Conservation (phyloP, 2,797 vertebrate genomes). For the Neosalanx taihuensis region DNA sequence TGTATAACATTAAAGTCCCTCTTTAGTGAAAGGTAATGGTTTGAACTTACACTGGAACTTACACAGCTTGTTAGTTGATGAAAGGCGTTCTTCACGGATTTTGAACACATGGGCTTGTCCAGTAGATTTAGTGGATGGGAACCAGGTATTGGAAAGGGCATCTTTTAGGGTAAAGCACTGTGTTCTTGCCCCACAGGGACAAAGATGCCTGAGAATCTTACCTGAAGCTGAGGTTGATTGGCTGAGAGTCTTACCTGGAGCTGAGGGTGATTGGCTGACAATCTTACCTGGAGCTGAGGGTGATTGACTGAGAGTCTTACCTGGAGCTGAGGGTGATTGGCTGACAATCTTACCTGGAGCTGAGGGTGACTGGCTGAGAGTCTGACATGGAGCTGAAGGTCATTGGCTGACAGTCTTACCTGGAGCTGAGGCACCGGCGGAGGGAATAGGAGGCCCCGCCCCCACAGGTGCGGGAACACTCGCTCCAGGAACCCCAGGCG, state of each 20-base stretch:
- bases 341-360: too few relatives aligned
- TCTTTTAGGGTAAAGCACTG: too few relatives aligned
- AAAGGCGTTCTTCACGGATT: not conserved
- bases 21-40: constrained; percentile 30
- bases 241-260: too few relatives aligned
- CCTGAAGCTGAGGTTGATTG: too few relatives aligned
- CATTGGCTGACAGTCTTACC: constrained; percentile 70
- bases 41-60: not conserved
- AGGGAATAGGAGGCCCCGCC: constrained; percentile 94
- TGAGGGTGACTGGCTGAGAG: too few relatives aligned
- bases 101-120: not conserved
- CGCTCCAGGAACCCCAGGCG: constrained; percentile 95
- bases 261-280: too few relatives aligned
- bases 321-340: too few relatives aligned
- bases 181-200: too few relatives aligned
- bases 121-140: not conserved
- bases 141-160: not conserved
- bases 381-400: not conserved
- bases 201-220: too few relatives aligned
- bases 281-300: too few relatives aligned
- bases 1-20: constrained; percentile 13
- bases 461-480: constrained; percentile 93
- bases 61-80: too few relatives aligned
- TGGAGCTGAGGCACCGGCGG: constrained; percentile 90
- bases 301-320: too few relatives aligned